Conservation (phyloP, 2,888 invertebrate genomes). For the Chymomyza caudatula region DNA sequence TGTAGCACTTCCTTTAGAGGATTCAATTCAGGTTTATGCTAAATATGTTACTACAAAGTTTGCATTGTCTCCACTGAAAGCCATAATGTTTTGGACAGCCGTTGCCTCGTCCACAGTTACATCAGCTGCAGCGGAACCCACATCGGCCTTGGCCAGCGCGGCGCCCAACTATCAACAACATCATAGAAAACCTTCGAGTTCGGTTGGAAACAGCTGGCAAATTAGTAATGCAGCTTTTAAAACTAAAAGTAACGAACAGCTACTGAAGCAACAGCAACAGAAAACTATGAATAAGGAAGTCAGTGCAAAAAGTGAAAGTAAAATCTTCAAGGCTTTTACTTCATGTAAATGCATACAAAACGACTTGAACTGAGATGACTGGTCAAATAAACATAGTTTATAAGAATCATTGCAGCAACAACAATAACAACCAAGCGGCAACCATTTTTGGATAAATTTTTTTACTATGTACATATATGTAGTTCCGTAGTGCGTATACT, state of each 20-base stretch:
- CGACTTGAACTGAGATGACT: background rate
- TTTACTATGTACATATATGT: too few species aligned
- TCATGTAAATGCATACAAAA: slow-evolving; percentile 41
- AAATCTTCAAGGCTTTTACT: slow-evolving; percentile 39
- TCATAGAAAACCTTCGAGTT: slow-evolving; percentile 36
- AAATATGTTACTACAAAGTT: background rate
- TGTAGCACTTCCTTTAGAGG: background rate
- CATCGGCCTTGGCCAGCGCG: slow-evolving; percentile 38
- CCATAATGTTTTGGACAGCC: slow-evolving; percentile 48
- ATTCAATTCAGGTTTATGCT: background rate
- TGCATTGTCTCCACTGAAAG: background rate
- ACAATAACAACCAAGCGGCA: background rate
- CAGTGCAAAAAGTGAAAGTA: slow-evolving; percentile 35
- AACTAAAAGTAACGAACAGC: slow-evolving; percentile 25
- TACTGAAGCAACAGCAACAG: slow-evolving; percentile 19
- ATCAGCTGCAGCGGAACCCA: slow-evolving; percentile 10
- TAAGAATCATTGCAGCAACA: background rate
- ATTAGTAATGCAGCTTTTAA: slow-evolving; percentile 40
- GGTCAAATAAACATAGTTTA: background rate
- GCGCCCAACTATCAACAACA: slow-evolving; percentile 43
- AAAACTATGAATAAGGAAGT: slow-evolving; percentile 33
- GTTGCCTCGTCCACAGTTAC: slow-evolving; percentile 45
- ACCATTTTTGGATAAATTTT: background rate
- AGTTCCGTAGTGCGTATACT: background rate
- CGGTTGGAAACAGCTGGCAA: slow-evolving; percentile 38